Evolutionary conservation across 2,888 invertebrate species (phyloP).

Genomic region (Drosophila setosimentum): DNA sequence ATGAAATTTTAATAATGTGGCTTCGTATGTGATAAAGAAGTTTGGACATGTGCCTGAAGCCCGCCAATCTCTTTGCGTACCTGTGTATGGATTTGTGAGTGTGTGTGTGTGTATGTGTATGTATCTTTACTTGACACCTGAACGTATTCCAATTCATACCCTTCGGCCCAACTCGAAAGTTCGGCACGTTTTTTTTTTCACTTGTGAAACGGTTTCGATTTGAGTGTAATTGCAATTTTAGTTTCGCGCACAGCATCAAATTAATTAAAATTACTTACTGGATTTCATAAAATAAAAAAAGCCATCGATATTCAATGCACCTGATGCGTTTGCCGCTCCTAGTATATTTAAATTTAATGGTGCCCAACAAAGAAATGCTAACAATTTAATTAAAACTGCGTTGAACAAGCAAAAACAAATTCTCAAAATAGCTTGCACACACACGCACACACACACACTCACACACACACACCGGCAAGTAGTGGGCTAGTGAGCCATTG

Average conservation of each 20-base stretch:
- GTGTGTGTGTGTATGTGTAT: neutral
- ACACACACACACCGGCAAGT: neutral
- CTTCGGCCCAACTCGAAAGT: slow-evolving; percentile 6
- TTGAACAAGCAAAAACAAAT: slow-evolving; percentile 34
- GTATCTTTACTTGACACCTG: slow-evolving; percentile 31
- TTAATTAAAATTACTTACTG: slow-evolving; percentile 73
- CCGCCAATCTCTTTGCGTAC: slow-evolving; percentile 8
- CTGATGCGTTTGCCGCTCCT: slow-evolving; percentile 38
- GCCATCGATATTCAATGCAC: slow-evolving; percentile 37
- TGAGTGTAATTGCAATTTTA: slow-evolving; percentile 65
- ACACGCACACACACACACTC: slow-evolving; percentile 2
- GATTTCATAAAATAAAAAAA: slow-evolving; percentile 26
- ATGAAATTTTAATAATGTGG: slow-evolving; percentile 72
- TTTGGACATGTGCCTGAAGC: slow-evolving; percentile 52
- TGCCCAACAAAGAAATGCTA: slow-evolving; percentile 52
- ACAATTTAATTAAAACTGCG: slow-evolving; percentile 73
- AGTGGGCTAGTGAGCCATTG: slow-evolving; percentile 29
- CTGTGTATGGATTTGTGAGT: neutral
- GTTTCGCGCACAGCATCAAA: slow-evolving; percentile 49
- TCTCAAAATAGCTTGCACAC: slow-evolving; percentile 17
- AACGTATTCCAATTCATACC: slow-evolving; percentile 1
- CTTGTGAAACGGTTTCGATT: slow-evolving; percentile 45
- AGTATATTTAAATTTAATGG: slow-evolving; percentile 62
- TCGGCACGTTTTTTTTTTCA: slow-evolving; percentile 24
- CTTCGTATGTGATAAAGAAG: slow-evolving; percentile 63